Percentiles rank a stretch among this genome's conserved stretches.
phyloP scores from a whole-genome alignment of 2,888 invertebrate species.

The Charanyca ferruginea region DNA sequence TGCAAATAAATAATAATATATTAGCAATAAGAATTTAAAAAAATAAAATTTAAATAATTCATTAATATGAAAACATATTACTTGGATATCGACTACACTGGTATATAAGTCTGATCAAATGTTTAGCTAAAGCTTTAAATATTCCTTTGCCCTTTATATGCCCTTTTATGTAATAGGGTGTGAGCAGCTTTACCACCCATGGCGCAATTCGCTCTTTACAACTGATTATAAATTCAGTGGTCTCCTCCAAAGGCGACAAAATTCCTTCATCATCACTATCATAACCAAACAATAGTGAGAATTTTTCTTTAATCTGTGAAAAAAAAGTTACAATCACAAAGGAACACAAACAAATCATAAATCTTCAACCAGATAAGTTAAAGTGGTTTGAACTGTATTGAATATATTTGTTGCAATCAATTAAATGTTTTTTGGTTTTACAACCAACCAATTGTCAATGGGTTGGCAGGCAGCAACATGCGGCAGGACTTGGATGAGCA shows the following conservation, averaged over 20 bases:
- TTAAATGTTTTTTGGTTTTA: no score
- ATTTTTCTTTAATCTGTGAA: constrained; percentile 84
- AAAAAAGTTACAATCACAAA: constrained; percentile 24
- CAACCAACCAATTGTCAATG: no score
- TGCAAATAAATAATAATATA: constrained; percentile 76
- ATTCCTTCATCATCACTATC: constrained; percentile 89
- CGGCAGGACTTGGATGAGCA: no score
- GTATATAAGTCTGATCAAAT: constrained; percentile 91
- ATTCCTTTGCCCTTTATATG: constrained; percentile 91
- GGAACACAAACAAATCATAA: background rate
- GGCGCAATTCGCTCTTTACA: constrained; percentile 92
- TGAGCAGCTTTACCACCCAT: constrained; percentile 92
- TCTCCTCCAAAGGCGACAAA: constrained; percentile 89
- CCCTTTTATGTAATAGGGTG: constrained; percentile 92
- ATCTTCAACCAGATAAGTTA: background rate
- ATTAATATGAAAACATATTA: constrained; percentile 62
- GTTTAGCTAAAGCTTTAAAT: constrained; percentile 92
- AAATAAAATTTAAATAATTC: background rate
- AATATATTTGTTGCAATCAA: background rate
- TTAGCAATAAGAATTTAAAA: background rate
- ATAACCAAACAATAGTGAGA: constrained; percentile 87
- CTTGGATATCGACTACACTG: constrained; percentile 90
- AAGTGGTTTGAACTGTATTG: background rate
- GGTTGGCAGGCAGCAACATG: background rate
- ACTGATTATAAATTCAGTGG: constrained; percentile 87